Conservation (phyloP, 2,113 vertebrate species). For the Mugil cephalus region DNA sequence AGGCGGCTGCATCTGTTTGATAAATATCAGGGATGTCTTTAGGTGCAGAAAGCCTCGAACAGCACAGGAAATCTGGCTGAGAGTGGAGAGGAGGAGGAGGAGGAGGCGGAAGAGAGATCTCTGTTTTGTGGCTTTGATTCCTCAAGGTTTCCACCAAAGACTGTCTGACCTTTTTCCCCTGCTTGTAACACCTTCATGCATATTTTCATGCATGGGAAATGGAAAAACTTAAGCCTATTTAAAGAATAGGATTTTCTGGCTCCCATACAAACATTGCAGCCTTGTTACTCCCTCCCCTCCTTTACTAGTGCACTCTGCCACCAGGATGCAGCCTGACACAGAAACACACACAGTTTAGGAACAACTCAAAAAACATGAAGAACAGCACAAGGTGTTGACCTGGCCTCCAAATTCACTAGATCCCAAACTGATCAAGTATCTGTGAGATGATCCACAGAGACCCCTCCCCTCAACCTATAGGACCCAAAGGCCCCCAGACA, state of each 20-base stretch:
- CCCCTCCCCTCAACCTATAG: too few species aligned
- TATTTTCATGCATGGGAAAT: background rate
- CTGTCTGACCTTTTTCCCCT: slow-evolving; percentile 49
- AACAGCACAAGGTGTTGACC: too few species aligned
- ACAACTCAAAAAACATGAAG: too few species aligned
- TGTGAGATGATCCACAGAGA: too few species aligned
- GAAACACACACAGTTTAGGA: too few species aligned
- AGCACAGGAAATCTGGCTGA: background rate
- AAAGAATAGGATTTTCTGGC: background rate
- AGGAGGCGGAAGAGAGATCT: background rate
- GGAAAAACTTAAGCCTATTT: too few species aligned
- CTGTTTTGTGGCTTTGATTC: slow-evolving; percentile 37
- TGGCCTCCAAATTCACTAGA: too few species aligned
- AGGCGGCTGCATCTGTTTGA: slow-evolving; percentile 32
- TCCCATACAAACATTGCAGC: background rate
- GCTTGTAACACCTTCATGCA: slow-evolving; percentile 14
- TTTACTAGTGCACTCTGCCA: too few species aligned
- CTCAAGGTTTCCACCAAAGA: slow-evolving; percentile 29
- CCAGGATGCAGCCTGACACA: too few species aligned
- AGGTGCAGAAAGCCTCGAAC: slow-evolving; percentile 26
- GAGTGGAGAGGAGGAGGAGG: background rate
- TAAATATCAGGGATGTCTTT: slow-evolving; percentile 36
- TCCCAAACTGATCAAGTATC: too few species aligned
- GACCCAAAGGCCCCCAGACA: too few species aligned
- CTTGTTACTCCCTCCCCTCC: too few species aligned